Conservation (phyloP, 2,797 vertebrate species). For the Erethizon dorsatum region DNA sequence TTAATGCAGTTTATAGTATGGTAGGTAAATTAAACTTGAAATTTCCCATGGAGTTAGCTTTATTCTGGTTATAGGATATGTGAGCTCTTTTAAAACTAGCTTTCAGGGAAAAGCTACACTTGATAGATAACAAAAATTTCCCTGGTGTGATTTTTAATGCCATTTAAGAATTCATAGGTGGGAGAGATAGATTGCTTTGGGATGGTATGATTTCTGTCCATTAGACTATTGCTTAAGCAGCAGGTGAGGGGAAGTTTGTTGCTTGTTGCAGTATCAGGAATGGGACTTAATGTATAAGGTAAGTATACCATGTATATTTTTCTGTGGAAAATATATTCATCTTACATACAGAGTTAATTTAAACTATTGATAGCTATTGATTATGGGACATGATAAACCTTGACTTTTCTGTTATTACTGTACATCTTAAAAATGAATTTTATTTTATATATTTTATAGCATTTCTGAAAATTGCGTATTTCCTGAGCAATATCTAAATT, state of each 20-base stretch:
- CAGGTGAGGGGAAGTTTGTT: neutral
- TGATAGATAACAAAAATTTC: slow-evolving; percentile 25
- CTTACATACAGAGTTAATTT: slow-evolving; percentile 2
- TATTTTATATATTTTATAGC: slow-evolving; percentile 50
- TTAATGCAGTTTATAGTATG: slow-evolving; percentile 15
- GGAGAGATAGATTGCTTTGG: neutral
- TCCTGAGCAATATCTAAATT: slow-evolving; percentile 55
- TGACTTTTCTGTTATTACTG: slow-evolving; percentile 10
- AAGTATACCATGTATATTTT: slow-evolving; percentile 11
- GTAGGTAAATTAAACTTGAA: neutral
- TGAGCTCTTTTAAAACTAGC: neutral
- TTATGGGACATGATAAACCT: neutral
- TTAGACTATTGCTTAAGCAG: neutral
- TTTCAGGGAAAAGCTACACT: neutral
- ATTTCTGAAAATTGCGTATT: slow-evolving; percentile 18
- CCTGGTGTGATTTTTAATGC: slow-evolving; percentile 23
- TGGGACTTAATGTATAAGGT: neutral
- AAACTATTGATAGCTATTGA: neutral
- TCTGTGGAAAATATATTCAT: slow-evolving; percentile 7
- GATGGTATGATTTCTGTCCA: neutral
- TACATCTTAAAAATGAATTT: slow-evolving; percentile 11
- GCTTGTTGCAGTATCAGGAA: neutral
- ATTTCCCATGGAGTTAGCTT: neutral
- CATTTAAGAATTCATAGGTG: slow-evolving; percentile 6
- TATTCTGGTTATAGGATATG: slow-evolving; percentile 1